These are phyloP conservation scores for Pluvianellus socialis DNA, from an alignment of 2,113 vertebrate genomes.

Conservation along the genomic window DNA sequence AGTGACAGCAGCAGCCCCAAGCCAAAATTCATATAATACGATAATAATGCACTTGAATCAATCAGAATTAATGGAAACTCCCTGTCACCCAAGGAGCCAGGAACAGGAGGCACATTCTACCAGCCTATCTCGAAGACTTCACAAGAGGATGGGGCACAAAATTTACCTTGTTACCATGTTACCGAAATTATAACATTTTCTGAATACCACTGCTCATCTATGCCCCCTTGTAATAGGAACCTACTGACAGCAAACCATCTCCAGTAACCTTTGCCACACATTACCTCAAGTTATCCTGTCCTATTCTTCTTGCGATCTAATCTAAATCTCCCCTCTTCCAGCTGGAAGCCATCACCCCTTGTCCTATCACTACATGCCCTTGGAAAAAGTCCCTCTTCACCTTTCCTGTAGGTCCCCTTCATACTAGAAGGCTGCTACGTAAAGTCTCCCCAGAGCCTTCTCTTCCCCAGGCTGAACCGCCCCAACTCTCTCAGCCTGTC, in stretches of 20 bases:
- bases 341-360: too few species aligned
- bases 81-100: neutral
- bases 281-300: neutral
- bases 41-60: neutral
- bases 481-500: too few species aligned
- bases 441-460: too few species aligned
- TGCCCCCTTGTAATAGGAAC: fast-evolving
- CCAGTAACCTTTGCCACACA: neutral
- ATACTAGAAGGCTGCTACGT: too few species aligned
- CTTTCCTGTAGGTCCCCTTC: too few species aligned
- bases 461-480: too few species aligned
- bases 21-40: neutral
- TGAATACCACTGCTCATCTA: neutral
- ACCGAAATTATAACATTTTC: neutral
- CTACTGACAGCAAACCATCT: fast-evolving
- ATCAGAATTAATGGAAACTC: neutral
- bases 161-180: neutral
- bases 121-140: neutral
- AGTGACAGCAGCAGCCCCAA: neutral
- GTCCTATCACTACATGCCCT: too few species aligned
- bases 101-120: neutral
- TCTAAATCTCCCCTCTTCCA: too few species aligned
- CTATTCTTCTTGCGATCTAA: too few species aligned
- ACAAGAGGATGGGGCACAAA: neutral
- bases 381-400: too few species aligned